phyloP scores from a whole-genome alignment of 1,140 invertebrate genomes.

The Parasteatoda tepidariorum region DNA sequence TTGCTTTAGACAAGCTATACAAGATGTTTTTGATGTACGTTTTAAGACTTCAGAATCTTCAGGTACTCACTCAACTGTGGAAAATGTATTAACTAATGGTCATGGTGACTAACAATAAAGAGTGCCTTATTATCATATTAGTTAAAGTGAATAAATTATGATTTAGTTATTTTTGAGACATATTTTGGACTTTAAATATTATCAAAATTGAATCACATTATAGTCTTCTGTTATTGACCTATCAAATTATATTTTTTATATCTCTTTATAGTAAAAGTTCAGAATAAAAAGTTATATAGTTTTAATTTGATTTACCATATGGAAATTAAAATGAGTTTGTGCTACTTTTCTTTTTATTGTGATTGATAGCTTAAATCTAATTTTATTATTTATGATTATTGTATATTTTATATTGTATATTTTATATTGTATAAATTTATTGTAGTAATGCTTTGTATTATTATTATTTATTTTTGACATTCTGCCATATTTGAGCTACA shows the following conservation, averaged over 20 bases:
- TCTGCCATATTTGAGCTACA: neutral
- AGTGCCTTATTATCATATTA: constrained; percentile 10
- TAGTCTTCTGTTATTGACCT: neutral
- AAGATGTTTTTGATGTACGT: constrained; percentile 85
- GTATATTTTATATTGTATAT: no score
- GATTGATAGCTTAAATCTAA: no score
- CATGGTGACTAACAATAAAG: constrained; percentile 25
- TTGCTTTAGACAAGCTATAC: constrained; percentile 91
- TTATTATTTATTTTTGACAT: no score
- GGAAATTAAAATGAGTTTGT: no score
- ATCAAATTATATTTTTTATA: neutral
- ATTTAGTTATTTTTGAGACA: neutral
- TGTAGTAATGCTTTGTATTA: no score
- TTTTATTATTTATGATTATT: no score
- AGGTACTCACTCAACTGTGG: constrained; percentile 21
- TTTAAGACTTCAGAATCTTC: constrained; percentile 53
- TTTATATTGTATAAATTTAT: no score
- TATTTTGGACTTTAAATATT: neutral
- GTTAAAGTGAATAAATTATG: neutral
- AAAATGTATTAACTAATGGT: constrained; percentile 43
- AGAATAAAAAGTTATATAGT: neutral
- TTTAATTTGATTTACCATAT: no score
- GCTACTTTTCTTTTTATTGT: no score
- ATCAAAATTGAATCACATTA: neutral
- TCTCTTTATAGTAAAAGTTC: neutral